These are phyloP conservation scores for Cerceris rybyensis DNA, from an alignment of 2,888 invertebrate species.

Conservation along the genomic window DNA sequence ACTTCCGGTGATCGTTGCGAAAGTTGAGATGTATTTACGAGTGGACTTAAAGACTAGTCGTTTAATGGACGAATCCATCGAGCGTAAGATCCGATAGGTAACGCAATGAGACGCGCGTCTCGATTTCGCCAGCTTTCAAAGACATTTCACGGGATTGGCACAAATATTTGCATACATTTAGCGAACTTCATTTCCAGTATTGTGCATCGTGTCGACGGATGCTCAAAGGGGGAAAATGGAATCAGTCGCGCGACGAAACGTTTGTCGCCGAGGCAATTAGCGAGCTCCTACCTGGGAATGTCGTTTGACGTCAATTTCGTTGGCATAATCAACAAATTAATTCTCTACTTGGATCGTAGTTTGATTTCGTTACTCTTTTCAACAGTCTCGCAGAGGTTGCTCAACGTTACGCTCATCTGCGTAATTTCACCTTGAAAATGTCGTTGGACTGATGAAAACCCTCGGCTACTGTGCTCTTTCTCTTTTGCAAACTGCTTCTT, in stretches of 20 bases:
- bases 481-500: too few relatives aligned
- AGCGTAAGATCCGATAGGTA: too few relatives aligned
- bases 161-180: slow-evolving; percentile 40
- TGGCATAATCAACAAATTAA: slow-evolving; percentile 50
- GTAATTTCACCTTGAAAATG: slow-evolving; percentile 22
- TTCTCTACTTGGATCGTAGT: slow-evolving; percentile 28
- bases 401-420: slow-evolving; percentile 5
- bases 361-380: slow-evolving; percentile 44
- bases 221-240: slow-evolving; percentile 25
- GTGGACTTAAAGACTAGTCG: too few relatives aligned
- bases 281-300: slow-evolving; percentile 16
- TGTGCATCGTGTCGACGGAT: neutral
- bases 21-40: too few relatives aligned
- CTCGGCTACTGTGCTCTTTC: slow-evolving; percentile 9
- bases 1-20: too few relatives aligned
- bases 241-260: slow-evolving; percentile 20
- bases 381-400: neutral
- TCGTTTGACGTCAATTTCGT: slow-evolving; percentile 43
- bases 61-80: too few relatives aligned
- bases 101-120: too few relatives aligned
- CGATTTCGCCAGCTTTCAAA: neutral
- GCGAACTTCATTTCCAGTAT: slow-evolving; percentile 26
- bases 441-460: slow-evolving; percentile 28
- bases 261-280: slow-evolving; percentile 45
- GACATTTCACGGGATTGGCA: slow-evolving; percentile 7